Conservation (phyloP, 2,888 invertebrate genomes). For the Pandemis corylana region DNA sequence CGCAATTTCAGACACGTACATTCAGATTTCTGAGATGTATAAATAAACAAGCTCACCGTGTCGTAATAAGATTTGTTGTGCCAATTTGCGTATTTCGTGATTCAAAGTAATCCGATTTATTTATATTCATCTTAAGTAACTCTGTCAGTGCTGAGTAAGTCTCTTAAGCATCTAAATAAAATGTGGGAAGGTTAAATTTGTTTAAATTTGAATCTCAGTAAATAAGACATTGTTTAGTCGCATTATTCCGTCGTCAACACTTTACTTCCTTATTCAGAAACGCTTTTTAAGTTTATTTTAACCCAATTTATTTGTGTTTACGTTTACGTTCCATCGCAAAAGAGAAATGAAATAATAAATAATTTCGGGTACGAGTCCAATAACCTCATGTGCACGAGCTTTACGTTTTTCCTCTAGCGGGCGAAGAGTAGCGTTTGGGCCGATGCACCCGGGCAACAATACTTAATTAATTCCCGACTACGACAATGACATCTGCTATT, state of each 20-base stretch:
- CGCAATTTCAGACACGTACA: slow-evolving; percentile 2
- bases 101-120: slow-evolving; percentile 60
- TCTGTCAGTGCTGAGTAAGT: slow-evolving; percentile 4
- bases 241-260: neutral
- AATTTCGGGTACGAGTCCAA: too few relatives aligned
- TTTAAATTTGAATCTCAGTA: neutral
- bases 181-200: slow-evolving; percentile 5
- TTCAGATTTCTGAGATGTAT: neutral
- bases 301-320: too few relatives aligned
- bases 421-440: too few relatives aligned
- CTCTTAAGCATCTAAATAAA: neutral
- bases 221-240: neutral
- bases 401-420: too few relatives aligned
- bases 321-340: too few relatives aligned
- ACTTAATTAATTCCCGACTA: too few relatives aligned
- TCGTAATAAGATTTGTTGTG: slow-evolving; percentile 66
- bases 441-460: too few relatives aligned
- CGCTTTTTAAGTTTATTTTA: too few relatives aligned
- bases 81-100: slow-evolving; percentile 46
- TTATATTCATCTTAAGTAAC: slow-evolving; percentile 31
- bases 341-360: too few relatives aligned
- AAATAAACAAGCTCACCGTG: slow-evolving; percentile 57
- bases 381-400: too few relatives aligned
- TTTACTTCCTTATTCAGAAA: neutral
- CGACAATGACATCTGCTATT: too few relatives aligned